These are phyloP conservation scores for Chlamydotis undulata DNA, from an alignment of 2,113 vertebrate genomes.

Conservation along the genomic window DNA sequence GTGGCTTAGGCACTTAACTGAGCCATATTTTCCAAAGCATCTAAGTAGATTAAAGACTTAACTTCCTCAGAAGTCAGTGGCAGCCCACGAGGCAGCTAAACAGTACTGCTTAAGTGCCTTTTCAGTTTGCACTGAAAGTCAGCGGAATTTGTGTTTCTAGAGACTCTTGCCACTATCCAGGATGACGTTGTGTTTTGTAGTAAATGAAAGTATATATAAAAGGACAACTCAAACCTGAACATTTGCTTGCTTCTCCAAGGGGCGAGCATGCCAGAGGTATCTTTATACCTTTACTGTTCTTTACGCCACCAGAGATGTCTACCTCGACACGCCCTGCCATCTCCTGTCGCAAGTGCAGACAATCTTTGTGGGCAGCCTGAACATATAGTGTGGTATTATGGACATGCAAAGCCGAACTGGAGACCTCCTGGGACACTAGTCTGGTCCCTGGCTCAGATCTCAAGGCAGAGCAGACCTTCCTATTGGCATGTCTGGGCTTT, in stretches of 20 bases:
- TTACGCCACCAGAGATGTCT: accelerated
- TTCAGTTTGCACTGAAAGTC: neutral
- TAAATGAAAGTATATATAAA: neutral
- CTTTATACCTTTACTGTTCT: neutral
- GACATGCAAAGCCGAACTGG: accelerated
- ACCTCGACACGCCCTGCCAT: neutral
- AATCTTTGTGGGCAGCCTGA: neutral
- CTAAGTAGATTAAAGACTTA: conserved; percentile 54
- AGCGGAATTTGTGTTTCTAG: neutral
- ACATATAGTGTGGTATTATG: neutral
- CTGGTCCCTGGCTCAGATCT: neutral
- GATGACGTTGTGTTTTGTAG: neutral
- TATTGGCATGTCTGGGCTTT: neutral
- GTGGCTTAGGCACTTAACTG: conserved; percentile 32
- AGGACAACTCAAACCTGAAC: neutral
- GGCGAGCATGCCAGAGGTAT: neutral
- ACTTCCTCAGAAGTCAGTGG: neutral
- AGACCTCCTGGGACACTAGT: neutral
- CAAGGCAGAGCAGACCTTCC: neutral
- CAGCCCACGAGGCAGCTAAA: neutral
- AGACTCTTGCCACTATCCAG: neutral
- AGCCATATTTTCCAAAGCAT: conserved; percentile 5
- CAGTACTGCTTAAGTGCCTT: neutral
- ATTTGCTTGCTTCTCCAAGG: neutral
- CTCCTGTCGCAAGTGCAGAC: accelerated